These are phyloP conservation scores for Carapus acus DNA, from an alignment of 2,797 vertebrate species.

Conservation along the genomic window DNA sequence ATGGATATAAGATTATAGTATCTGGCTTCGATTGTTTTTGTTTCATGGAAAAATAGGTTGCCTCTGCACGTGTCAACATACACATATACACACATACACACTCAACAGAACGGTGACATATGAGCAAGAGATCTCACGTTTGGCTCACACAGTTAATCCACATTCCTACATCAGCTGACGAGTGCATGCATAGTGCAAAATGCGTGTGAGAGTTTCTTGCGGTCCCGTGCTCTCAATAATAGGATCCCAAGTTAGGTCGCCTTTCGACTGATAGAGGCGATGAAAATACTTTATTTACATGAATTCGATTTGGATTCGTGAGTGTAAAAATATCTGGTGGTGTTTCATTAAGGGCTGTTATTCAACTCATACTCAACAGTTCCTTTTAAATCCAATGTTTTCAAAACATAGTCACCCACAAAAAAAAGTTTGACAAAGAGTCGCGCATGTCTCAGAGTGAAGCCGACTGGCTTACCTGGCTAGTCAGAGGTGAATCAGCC, in stretches of 20 bases:
- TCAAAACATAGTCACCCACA: too few relatives aligned
- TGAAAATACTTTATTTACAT: background rate
- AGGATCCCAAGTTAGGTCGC: too few relatives aligned
- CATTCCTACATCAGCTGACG: constrained; percentile 64
- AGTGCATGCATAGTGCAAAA: too few relatives aligned
- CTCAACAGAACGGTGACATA: constrained; percentile 51
- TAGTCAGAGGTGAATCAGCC: constrained; percentile 16
- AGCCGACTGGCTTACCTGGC: constrained; percentile 38
- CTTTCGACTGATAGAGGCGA: too few relatives aligned
- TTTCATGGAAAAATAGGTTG: too few relatives aligned
- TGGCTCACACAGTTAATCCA: constrained; percentile 36
- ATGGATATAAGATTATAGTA: too few relatives aligned
- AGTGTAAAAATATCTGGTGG: background rate
- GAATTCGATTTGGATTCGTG: background rate
- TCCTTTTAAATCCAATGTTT: too few relatives aligned
- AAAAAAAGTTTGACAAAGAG: too few relatives aligned
- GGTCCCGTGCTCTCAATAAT: constrained; percentile 1
- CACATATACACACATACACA: too few relatives aligned
- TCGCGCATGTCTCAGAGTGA: background rate
- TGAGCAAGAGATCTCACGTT: constrained; percentile 59
- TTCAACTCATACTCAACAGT: too few relatives aligned
- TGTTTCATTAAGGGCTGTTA: background rate
- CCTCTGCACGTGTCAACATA: constrained; percentile 25
- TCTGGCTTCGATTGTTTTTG: too few relatives aligned
- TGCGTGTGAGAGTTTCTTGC: constrained; percentile 11